Evolutionary conservation across 2,888 invertebrate species (phyloP).

Genomic region (Heliconius hortense): DNA sequence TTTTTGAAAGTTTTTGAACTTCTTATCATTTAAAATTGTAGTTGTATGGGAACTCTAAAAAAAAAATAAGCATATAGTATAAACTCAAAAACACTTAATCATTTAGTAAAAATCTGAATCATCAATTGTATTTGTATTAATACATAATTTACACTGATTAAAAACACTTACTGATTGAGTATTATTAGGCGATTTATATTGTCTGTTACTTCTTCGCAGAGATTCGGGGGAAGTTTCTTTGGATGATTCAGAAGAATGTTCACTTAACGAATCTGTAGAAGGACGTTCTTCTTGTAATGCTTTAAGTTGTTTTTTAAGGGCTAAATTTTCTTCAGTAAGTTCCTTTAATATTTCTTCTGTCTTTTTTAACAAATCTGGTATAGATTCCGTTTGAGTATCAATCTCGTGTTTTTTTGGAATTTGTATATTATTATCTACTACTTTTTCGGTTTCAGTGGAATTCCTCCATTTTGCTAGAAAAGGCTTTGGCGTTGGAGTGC

Average conservation of each 20-base stretch:
- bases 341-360: not conserved
- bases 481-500: not conserved
- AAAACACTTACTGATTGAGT: not conserved
- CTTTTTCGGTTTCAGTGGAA: not conserved
- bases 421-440: not conserved
- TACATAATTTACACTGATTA: not conserved
- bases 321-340: not conserved
- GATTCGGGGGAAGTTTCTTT: not conserved
- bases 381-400: not conserved
- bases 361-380: not conserved
- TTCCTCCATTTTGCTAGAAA: conserved; percentile 5
- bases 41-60: not conserved
- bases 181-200: not conserved
- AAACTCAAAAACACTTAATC: no score
- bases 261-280: not conserved
- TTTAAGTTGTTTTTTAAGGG: not conserved
- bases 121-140: not conserved
- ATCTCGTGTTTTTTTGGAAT: not conserved
- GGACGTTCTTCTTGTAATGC: not conserved
- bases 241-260: conserved; percentile 1
- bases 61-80: not conserved
- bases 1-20: not conserved
- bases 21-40: not conserved
- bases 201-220: not conserved
- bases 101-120: not conserved